phyloP scores from a whole-genome alignment of 1,140 invertebrate genomes.

The Aphelenchoides besseyi region DNA sequence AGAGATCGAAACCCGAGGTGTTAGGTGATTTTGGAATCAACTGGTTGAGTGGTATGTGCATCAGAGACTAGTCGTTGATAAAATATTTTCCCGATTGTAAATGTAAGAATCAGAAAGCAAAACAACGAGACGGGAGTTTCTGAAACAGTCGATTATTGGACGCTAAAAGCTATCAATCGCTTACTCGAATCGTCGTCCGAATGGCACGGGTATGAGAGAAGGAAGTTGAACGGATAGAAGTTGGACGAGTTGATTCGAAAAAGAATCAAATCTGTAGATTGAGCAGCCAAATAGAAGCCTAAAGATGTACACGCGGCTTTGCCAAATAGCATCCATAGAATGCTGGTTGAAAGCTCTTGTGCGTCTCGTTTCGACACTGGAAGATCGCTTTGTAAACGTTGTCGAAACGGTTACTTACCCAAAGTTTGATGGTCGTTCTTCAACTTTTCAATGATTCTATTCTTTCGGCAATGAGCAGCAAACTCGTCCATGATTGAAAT shows the following conservation, averaged over 20 bases:
- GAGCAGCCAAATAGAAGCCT: neutral
- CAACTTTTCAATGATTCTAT: conserved; percentile 18
- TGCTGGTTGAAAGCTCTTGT: neutral
- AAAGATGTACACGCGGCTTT: conserved; percentile 6
- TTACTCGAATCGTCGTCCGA: neutral
- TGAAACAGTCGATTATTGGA: neutral
- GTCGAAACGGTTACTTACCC: neutral
- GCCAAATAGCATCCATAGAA: conserved; percentile 14
- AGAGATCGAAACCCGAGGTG: too few species aligned
- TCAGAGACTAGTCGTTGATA: neutral
- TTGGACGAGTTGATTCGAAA: neutral
- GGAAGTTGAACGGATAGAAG: conserved; percentile 13
- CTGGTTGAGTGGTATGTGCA: too few species aligned
- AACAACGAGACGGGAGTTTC: neutral
- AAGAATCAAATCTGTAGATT: conserved; percentile 6
- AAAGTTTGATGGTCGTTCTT: neutral
- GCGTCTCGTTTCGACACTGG: neutral
- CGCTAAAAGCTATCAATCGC: neutral
- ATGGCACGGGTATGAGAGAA: conserved; percentile 9
- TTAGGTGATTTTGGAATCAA: too few species aligned
- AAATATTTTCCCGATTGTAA: neutral
- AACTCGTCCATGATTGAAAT: conserved; percentile 20
- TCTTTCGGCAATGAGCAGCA: conserved; percentile 3
- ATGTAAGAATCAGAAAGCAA: neutral
- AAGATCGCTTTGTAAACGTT: neutral